Base-by-base conservation (phyloP, 2,888 invertebrate genomes). In the Unio delphinus region DNA sequence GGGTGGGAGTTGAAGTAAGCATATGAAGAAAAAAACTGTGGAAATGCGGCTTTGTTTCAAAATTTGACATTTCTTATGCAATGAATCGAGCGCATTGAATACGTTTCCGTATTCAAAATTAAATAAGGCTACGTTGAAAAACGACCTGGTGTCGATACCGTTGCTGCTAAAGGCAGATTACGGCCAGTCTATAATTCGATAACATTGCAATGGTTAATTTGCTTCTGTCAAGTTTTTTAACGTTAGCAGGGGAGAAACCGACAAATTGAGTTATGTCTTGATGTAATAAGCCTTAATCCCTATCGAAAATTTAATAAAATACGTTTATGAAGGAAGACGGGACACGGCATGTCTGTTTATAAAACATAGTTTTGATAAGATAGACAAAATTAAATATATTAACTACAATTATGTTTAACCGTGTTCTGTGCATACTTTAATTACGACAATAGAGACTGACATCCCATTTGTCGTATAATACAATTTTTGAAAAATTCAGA, bases 361-460 rank as follows among this genome's bases (percentile, higher is more conserved):
- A 72, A 74, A 77, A 77, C 77, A 77, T 73, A 70, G 75, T 67
- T 71, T 72, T 71, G 71, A 77, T 77, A 75, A 75, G 74, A 75
- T 77, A 77, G 75, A 77, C 77, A 71, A 77, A 75, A 73, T 77
- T 77, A 77, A 73, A 72, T 73, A 72, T 77, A 77, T 77, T 77
- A 77, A 77, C 77, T 75, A 75, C 77, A 77, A 77, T 77, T 77
- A 77, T 54, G 68, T 73, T 68, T 71, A 67, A 75, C 75, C 69
- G 75, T 77, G 77, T 73, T 77, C 73, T 75, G 69, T 71, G 63
- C 74, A 77, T 70, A 72, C 61, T 55, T 57, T 70, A 77, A 77
- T 77, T 77, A 73, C 55, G 26, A 57, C 65, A 67, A 77, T 77
- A 73, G 63, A 69, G 69, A 67, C 54, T 77, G 76, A 77, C 76